Conservation (phyloP, 1,140 invertebrate genomes). For the Zaprionus ornatus region DNA sequence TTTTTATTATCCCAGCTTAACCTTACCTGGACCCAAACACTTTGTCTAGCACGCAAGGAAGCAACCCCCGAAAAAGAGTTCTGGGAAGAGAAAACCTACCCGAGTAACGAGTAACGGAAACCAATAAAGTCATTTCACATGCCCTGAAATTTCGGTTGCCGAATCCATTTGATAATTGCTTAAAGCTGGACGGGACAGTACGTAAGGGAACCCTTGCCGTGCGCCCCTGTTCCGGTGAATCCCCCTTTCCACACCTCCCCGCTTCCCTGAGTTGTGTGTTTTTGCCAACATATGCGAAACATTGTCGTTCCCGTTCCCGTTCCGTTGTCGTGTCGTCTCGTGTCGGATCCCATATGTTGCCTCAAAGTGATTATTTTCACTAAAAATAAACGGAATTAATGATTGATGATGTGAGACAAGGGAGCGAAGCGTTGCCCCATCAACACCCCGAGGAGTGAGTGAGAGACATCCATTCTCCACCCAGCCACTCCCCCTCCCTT, state of each 20-base stretch:
- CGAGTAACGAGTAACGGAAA: slow-evolving; percentile 42
- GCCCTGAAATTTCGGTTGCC: slow-evolving; percentile 35
- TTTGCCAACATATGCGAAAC: slow-evolving; percentile 68
- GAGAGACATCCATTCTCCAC: slow-evolving; percentile 12
- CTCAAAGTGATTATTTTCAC: slow-evolving; percentile 79
- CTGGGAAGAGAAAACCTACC: slow-evolving; percentile 1
- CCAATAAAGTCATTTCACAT: slow-evolving; percentile 78
- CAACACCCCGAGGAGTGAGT: slow-evolving; percentile 51
- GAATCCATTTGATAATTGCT: slow-evolving; percentile 78
- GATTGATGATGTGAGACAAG: slow-evolving; percentile 80
- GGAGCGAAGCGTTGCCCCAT: slow-evolving; percentile 61
- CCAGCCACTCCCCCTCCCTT: slow-evolving; percentile 1
- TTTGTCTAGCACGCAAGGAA: neutral
- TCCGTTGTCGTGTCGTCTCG: slow-evolving; percentile 6
- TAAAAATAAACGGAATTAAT: slow-evolving; percentile 81
- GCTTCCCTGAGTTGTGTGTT: neutral
- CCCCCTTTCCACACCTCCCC: neutral
- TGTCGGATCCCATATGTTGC: slow-evolving; percentile 71
- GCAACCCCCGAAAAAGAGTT: neutral
- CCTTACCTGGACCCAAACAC: slow-evolving; percentile 19
- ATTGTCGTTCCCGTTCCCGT: slow-evolving; percentile 12
- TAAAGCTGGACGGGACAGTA: slow-evolving; percentile 40
- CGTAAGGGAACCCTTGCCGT: slow-evolving; percentile 43
- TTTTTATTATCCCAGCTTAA: slow-evolving; percentile 25
- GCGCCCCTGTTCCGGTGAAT: neutral